A percentile compares a stretch with the other conserved stretches of the same genome.
These are phyloP conservation scores for Erythrocebus patas DNA, from an alignment of 2,113 vertebrate genomes.

Conservation along the genomic window DNA sequence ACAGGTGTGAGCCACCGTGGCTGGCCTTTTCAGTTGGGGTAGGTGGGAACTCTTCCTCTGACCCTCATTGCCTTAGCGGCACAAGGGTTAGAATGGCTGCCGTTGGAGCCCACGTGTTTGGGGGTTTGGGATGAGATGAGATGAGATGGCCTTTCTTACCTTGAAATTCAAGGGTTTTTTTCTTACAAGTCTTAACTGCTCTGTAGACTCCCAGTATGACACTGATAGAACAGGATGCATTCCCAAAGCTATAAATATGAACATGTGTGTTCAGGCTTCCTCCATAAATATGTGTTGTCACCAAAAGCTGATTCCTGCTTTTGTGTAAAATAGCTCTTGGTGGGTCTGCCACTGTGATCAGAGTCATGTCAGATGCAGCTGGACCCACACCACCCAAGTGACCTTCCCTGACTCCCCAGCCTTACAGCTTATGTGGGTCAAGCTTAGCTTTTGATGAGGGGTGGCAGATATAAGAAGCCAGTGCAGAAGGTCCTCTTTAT, in stretches of 20 bases:
- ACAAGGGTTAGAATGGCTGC: background rate
- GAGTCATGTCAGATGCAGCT: background rate
- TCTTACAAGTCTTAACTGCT: background rate
- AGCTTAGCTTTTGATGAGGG: background rate
- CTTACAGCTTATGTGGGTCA: background rate
- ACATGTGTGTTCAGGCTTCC: background rate
- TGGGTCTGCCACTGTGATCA: background rate
- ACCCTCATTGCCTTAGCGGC: background rate
- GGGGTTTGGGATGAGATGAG: background rate
- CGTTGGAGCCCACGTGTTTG: background rate
- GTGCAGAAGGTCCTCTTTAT: background rate
- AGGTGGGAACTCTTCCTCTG: background rate
- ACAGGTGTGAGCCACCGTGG: too few species aligned
- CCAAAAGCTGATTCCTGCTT: background rate
- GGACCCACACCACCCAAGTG: background rate
- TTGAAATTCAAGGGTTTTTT: background rate
- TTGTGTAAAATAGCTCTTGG: background rate
- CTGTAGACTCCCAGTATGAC: background rate
- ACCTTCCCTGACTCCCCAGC: background rate
- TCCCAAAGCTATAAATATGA: background rate
- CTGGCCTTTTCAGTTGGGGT: background rate
- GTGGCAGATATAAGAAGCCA: background rate
- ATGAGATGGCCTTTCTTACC: background rate
- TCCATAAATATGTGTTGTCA: background rate
- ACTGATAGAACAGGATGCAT: background rate